phyloP scores from a whole-genome alignment of 2,888 invertebrate species.

The Callyntrura sp. region DNA sequence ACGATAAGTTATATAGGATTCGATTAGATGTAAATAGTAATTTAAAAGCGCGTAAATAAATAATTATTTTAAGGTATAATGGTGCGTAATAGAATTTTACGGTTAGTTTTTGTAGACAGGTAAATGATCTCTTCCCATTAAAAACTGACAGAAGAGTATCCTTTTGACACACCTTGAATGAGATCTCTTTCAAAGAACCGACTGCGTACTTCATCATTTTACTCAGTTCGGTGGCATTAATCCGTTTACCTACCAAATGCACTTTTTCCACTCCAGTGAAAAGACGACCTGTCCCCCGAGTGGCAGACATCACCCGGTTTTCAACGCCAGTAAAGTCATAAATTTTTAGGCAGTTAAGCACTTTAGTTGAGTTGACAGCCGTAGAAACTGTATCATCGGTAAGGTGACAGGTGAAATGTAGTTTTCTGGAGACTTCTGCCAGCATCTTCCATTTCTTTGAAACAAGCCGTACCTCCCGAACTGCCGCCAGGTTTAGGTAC shows the following conservation, averaged over 20 bases:
- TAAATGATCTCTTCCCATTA: not conserved
- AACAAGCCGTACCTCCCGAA: conserved; percentile 7
- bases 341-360: conserved; percentile 22
- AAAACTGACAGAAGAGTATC: not conserved
- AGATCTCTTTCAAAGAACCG: not conserved
- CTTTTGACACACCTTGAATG: not conserved
- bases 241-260: conserved; percentile 7
- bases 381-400: not conserved
- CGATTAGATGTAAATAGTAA: not conserved
- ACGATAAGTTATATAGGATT: not conserved
- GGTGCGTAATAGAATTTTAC: conserved; percentile 7
- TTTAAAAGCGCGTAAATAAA: not conserved
- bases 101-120: conserved; percentile 22
- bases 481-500: not conserved
- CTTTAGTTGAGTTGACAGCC: conserved; percentile 3
- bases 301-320: conserved; percentile 40
- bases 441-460: conserved; percentile 44
- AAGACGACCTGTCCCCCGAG: conserved; percentile 44
- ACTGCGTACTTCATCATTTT: conserved; percentile 49
- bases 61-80: not conserved
- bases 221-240: not conserved
- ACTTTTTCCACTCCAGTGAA: not conserved
- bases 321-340: conserved; percentile 38
- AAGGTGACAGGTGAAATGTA: conserved; percentile 42
- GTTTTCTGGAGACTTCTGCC: conserved; percentile 1